Percentiles rank a stretch among this genome's conserved stretches.
phyloP scores from a whole-genome alignment of 2,113 vertebrate species.

The Cairina moschata region DNA sequence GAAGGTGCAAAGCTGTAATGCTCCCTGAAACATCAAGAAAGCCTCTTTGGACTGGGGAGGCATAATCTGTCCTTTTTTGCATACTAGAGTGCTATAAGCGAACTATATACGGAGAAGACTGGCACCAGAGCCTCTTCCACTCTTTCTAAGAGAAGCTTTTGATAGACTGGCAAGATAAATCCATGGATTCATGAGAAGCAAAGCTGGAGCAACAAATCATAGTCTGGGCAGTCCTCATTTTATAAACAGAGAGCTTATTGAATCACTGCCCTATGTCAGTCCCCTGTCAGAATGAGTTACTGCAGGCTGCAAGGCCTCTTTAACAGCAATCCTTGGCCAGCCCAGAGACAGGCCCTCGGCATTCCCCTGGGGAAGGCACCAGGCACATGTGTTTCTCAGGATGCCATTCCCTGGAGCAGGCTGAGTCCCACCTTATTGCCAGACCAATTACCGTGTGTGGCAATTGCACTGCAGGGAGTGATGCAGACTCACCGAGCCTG shows the following conservation, averaged over 20 bases:
- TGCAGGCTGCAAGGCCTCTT: background rate
- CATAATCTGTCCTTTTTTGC: background rate
- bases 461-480: background rate
- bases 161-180: background rate
- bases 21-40: background rate
- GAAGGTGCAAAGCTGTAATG: background rate
- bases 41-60: background rate
- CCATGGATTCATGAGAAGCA: background rate
- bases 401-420: background rate
- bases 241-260: background rate
- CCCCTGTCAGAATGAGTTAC: background rate
- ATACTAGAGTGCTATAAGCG: background rate
- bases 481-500: background rate
- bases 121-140: background rate
- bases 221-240: background rate
- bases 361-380: background rate
- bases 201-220: background rate
- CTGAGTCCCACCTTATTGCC: background rate
- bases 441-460: background rate
- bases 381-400: background rate
- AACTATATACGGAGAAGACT: rapidly evolving
- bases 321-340: background rate
- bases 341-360: background rate
- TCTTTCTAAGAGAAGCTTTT: background rate
- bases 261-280: background rate